Evolutionary conservation across 2,113 vertebrate species (phyloP), one percentile per base, ranked within the genome.

Genomic region (Bagarius yarrelli): DNA sequence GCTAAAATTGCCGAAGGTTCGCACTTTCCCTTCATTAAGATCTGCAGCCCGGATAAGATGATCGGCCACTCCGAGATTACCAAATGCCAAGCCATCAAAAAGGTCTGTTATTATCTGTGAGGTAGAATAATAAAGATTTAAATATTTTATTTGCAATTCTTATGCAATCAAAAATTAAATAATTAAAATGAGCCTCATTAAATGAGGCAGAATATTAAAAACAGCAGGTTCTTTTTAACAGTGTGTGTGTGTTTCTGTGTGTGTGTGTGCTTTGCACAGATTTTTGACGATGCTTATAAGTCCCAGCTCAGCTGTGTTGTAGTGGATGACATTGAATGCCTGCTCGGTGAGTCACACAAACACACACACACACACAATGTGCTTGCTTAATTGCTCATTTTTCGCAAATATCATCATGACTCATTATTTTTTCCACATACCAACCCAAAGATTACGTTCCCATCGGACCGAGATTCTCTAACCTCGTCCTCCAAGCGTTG

Each of bases 11-110:
- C 96, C 0, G 96, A 97, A 85, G 93, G 95, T 25, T 97, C 95
- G 25, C 91, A 95, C 88, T 97, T 97, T 80, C 96, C 96, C 16
- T 96, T 97, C 87, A 97, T 97, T 90, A 97, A 97, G 90, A 96
- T 96, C 91, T 97, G 96, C 81, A 96, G 95, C 82, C 95, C 96
- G 19, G 96, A 96, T 85, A 96, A 96, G 89, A 97, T 96, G 95
- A 96, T 97, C 0, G 95, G 95, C 23, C 93, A 94, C 89, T 95
- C 95, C 16, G 96, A 97, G 90, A 95, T 95, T 25, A 94, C 95
- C 87, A 97, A 97, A 86, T 97, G 96, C 85, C 96, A 96, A 88
- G 94, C 95, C 66, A 97, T 97, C 89, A 97, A 97, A 87, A 97
- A 97, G 94, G 96, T 96, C 13, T 73, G 76, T 40, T 50, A 66